phyloP scores from a whole-genome alignment of 2,797 vertebrate species.

The Anguilla pacifica region DNA sequence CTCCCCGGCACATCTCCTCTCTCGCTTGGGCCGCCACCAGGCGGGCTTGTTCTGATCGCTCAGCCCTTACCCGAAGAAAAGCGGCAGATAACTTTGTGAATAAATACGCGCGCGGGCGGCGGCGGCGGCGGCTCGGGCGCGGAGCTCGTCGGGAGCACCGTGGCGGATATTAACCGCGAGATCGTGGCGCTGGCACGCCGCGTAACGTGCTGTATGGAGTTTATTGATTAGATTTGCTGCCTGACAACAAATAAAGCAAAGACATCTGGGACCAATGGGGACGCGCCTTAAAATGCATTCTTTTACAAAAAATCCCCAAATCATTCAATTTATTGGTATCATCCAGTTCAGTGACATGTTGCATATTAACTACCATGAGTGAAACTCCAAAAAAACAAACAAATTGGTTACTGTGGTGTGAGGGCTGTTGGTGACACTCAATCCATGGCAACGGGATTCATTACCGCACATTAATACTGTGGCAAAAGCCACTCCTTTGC shows the following conservation, averaged over 20 bases:
- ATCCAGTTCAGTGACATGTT: not conserved
- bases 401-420: not conserved
- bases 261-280: not conserved
- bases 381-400: not conserved
- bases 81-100: slow-evolving; percentile 69
- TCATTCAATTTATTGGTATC: not conserved
- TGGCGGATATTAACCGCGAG: slow-evolving; percentile 66
- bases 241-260: not conserved
- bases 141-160: slow-evolving; percentile 49
- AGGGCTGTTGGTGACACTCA: not conserved
- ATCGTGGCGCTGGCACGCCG: slow-evolving; percentile 52
- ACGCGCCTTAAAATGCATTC: not conserved
- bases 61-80: slow-evolving; percentile 68
- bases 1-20: slow-evolving; percentile 59
- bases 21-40: slow-evolving; percentile 65
- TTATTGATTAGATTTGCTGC: not conserved
- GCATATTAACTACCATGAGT: not conserved
- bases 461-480: not conserved
- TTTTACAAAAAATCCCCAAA: not conserved
- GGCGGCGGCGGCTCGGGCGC: slow-evolving; percentile 53
- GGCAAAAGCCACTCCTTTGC: not conserved
- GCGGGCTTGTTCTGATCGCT: slow-evolving; percentile 72
- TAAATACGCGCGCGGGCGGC: slow-evolving; percentile 68
- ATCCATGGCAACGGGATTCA: not conserved
- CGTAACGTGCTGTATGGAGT: not conserved